Evolutionary conservation across 2,888 invertebrate species (phyloP).

Genomic region (Epinotia brunnichana): DNA sequence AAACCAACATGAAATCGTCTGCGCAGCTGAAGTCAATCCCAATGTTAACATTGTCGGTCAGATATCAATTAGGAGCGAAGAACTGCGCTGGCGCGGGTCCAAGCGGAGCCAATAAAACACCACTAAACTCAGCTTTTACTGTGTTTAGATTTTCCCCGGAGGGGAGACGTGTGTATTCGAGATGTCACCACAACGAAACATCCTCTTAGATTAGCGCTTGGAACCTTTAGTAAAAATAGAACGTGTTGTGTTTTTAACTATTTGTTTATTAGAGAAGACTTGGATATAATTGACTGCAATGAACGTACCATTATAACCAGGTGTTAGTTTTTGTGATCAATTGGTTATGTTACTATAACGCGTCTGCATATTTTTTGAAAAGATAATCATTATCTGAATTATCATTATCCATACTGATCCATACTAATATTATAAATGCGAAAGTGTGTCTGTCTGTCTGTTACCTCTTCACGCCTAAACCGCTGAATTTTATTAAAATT

Average conservation of each 20-base stretch:
- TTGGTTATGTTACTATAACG: too few relatives aligned
- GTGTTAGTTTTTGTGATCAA: too few relatives aligned
- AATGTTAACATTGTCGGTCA: conserved; percentile 64
- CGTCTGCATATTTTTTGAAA: too few relatives aligned
- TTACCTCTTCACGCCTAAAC: too few relatives aligned
- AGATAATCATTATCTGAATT: too few relatives aligned
- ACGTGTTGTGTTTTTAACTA: background rate
- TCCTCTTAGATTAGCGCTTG: background rate
- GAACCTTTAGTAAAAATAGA: background rate
- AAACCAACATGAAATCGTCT: conserved; percentile 47
- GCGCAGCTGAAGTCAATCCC: conserved; percentile 56
- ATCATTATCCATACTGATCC: too few relatives aligned
- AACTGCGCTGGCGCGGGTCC: conserved; percentile 69
- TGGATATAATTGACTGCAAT: too few relatives aligned
- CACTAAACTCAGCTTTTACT: conserved; percentile 74
- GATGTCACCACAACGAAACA: conserved; percentile 53
- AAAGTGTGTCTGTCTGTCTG: too few relatives aligned
- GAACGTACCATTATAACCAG: too few relatives aligned
- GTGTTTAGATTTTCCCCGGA: conserved; percentile 75
- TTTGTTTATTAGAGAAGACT: background rate
- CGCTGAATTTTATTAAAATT: too few relatives aligned
- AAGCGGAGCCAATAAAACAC: conserved; percentile 76
- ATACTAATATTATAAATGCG: too few relatives aligned
- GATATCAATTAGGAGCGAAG: conserved; percentile 78
- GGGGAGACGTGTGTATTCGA: conserved; percentile 63